A percentile compares a stretch with the other conserved stretches of the same genome.
These are phyloP conservation scores for Zeuzera pyrina DNA, from an alignment of 2,888 invertebrate genomes.

Conservation along the genomic window DNA sequence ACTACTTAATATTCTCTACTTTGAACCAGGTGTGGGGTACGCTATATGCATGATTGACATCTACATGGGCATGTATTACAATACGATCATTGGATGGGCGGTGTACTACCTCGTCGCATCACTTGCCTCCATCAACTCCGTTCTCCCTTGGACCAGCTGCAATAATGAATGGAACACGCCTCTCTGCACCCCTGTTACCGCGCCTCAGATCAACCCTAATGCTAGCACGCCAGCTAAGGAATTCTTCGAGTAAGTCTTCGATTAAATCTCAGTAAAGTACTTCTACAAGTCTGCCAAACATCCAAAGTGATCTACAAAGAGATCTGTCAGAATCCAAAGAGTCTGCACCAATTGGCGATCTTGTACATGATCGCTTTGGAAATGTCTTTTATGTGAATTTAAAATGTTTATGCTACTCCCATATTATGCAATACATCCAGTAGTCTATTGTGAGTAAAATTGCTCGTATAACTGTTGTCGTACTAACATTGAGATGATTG, in stretches of 20 bases:
- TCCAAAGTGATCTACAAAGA: neutral
- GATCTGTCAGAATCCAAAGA: neutral
- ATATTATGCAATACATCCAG: no score
- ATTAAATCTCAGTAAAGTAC: neutral
- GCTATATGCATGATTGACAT: conserved; percentile 96
- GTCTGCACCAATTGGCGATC: neutral
- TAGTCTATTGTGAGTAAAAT: no score
- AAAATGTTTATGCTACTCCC: no score
- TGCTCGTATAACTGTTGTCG: no score
- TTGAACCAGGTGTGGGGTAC: conserved; percentile 87
- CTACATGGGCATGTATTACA: conserved; percentile 98
- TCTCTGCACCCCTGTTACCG: conserved; percentile 79
- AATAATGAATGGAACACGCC: conserved; percentile 90
- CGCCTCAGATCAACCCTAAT: conserved; percentile 63
- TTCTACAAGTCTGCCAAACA: neutral
- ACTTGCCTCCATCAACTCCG: conserved; percentile 83
- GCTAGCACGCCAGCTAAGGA: conserved; percentile 88
- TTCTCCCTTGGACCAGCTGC: conserved; percentile 91
- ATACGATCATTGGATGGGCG: conserved; percentile 97
- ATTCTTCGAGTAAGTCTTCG: conserved; percentile 84
- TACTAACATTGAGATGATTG: no score
- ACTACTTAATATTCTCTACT: no score
- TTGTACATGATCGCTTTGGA: no score
- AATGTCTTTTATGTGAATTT: no score
- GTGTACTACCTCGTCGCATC: conserved; percentile 92